Percentiles rank a stretch among this genome's conserved stretches.
Evolutionary conservation across 2,113 vertebrate species (phyloP).

Genomic region (Anthoscopus minutus): DNA sequence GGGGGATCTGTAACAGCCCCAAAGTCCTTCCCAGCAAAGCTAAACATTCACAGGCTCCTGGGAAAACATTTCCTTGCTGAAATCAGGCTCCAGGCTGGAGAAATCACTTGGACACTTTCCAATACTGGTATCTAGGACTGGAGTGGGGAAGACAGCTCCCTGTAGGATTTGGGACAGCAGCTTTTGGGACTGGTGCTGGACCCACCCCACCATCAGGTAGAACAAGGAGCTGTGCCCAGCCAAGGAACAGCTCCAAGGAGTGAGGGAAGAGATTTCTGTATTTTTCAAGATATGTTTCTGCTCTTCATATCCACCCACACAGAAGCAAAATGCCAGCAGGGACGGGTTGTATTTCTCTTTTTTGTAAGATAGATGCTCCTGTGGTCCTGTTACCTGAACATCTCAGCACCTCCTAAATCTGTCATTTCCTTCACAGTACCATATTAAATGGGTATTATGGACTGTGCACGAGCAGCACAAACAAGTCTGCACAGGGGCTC

Average conservation of each 20-base stretch:
- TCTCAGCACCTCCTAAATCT: slow-evolving; percentile 22
- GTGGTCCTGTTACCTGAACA: background rate
- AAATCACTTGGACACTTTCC: background rate
- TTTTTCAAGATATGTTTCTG: background rate
- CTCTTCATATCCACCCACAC: background rate
- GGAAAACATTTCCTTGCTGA: background rate
- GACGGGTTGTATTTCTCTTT: slow-evolving; percentile 28
- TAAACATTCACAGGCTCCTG: rapidly evolving
- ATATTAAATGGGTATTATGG: background rate
- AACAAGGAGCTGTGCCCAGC: background rate
- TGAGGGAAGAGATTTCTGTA: background rate
- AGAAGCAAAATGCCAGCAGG: slow-evolving; percentile 27
- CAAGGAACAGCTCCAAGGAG: background rate
- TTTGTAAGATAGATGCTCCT: slow-evolving; percentile 19
- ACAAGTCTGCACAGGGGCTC: background rate
- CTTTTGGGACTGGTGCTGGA: background rate
- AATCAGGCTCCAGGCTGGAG: background rate
- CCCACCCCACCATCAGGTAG: rapidly evolving
- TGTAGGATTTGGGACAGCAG: background rate
- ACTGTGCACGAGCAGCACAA: background rate
- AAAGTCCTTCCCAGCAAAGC: background rate
- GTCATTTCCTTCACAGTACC: background rate
- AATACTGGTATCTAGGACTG: background rate
- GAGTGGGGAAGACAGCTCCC: background rate
- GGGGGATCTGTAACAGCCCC: background rate